Conservation (phyloP, 2,888 invertebrate species). For the Ennomos fuscantarius region DNA sequence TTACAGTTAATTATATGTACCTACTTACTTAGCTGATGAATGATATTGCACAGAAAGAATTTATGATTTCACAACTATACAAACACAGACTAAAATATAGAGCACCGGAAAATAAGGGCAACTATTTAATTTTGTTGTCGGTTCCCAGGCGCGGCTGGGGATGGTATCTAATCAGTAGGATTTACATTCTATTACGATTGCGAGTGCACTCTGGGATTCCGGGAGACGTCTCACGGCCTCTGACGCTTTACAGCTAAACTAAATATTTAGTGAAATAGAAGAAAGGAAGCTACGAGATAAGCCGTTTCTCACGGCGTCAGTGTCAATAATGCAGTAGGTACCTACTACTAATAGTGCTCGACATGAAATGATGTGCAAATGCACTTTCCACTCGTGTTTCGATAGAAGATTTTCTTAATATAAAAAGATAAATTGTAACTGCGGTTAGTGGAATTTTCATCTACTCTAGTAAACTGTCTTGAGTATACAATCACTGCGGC, state of each 20-base stretch:
- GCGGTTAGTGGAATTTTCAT: neutral
- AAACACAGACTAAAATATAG: slow-evolving; percentile 20
- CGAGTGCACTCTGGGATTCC: slow-evolving; percentile 51
- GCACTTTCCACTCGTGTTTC: slow-evolving; percentile 11
- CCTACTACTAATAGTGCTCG: neutral
- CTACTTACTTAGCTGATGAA: no score
- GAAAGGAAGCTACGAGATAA: slow-evolving; percentile 73
- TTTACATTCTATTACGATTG: slow-evolving; percentile 74
- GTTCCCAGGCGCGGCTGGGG: slow-evolving; percentile 65
- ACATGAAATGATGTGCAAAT: slow-evolving; percentile 13
- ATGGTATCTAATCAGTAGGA: slow-evolving; percentile 79
- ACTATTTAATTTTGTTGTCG: slow-evolving; percentile 65
- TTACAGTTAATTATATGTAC: no score
- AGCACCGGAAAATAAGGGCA: slow-evolving; percentile 56
- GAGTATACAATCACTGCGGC: slow-evolving; percentile 2
- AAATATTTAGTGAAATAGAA: slow-evolving; percentile 79
- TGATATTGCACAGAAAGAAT: slow-evolving; percentile 6
- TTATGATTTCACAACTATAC: slow-evolving; percentile 29
- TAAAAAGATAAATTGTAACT: slow-evolving; percentile 12
- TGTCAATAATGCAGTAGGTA: slow-evolving; percentile 18
- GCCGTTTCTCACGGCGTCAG: slow-evolving; percentile 59
- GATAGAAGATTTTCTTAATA: slow-evolving; percentile 9
- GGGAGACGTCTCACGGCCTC: slow-evolving; percentile 53
- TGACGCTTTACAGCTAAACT: slow-evolving; percentile 70
- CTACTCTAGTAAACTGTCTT: neutral